Percentiles rank a stretch among this genome's conserved stretches.
These are phyloP conservation scores for Stegodyphus dumicola DNA, from an alignment of 1,140 invertebrate species.

Conservation along the genomic window DNA sequence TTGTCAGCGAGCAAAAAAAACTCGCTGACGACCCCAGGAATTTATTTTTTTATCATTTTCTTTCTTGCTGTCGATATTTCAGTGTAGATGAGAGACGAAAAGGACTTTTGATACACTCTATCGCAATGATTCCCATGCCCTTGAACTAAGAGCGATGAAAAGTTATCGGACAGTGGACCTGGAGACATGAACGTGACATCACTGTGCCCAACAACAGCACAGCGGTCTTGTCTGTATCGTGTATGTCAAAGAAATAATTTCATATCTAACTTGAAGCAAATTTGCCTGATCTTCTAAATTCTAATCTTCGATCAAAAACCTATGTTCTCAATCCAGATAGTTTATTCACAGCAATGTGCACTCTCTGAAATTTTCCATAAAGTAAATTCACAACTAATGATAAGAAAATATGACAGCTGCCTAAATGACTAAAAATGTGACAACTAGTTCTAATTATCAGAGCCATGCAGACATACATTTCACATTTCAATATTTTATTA, in stretches of 20 bases:
- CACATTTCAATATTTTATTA: no score
- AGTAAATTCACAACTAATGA: no score
- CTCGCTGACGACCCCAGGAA: slow-evolving; percentile 23
- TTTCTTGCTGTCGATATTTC: no score
- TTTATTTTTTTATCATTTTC: slow-evolving; percentile 9
- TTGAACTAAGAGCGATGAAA: slow-evolving; percentile 36
- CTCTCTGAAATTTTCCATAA: background rate
- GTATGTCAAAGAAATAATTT: background rate
- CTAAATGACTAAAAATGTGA: no score
- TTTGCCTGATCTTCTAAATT: no score
- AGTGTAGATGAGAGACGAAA: slow-evolving; percentile 21
- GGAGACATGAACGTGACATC: slow-evolving; percentile 39
- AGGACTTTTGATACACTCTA: slow-evolving; percentile 54
- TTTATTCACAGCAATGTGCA: background rate
- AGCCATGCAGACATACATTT: no score
- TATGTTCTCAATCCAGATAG: background rate
- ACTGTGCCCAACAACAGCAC: background rate
- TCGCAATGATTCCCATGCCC: slow-evolving; percentile 53
- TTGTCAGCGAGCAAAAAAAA: slow-evolving; percentile 43
- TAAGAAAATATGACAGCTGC: no score
- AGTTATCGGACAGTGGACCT: slow-evolving; percentile 52
- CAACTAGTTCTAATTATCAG: no score
- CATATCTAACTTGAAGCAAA: no score
- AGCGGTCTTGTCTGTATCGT: background rate
- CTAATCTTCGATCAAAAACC: no score